Base-by-base conservation (phyloP, 2,888 invertebrate species). In the Drosophila cognata region DNA sequence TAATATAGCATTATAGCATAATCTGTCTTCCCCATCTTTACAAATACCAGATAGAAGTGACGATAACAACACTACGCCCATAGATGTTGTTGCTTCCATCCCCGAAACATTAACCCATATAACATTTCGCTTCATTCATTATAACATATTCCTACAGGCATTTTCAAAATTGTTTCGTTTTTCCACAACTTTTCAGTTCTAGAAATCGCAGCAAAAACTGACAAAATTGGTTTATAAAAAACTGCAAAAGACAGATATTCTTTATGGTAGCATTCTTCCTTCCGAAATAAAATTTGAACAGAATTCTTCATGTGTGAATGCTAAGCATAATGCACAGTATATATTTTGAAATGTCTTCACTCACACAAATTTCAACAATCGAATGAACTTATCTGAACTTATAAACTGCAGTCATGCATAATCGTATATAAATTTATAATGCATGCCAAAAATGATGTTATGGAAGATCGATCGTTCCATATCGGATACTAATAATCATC, bases 401-500 rank as follows among this genome's bases (percentile, higher is more conserved):
- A 56, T 59, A 80, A 82, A 76, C 71, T 75, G 71, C 66, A 75
- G 28, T 43, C 70, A 59, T 68, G 56, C 25, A 46, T 25, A 46
- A 21, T 46, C 21, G 13, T 13, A 46, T 63, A n/a, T 68, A 58
- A 74, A 51, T 60, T 38, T 51, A 33, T 59, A 76, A 74, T 74
- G 76, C 71, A 71, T 74, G 70, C 57, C 53, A 65, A 51, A 65
- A 74, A 59, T 56, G 13, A 59, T 56, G 48, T 61, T 64, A 41
- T 72, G 43, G 63, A 59, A 46, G 36, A 43, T 43, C 38, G 38
- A 21, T 29, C 36, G 41, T n/a, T 51, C 35, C 52, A 43, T 33
- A 21, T 51, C 38, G 21, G 8, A 25, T 55, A 29, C 59, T 91
- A 92, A 72, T 99, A 99, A 93, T 99, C 99, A 77, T 97, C 97